Conservation (phyloP, 2,888 invertebrate genomes). For the Ceraclea dissimilis region DNA sequence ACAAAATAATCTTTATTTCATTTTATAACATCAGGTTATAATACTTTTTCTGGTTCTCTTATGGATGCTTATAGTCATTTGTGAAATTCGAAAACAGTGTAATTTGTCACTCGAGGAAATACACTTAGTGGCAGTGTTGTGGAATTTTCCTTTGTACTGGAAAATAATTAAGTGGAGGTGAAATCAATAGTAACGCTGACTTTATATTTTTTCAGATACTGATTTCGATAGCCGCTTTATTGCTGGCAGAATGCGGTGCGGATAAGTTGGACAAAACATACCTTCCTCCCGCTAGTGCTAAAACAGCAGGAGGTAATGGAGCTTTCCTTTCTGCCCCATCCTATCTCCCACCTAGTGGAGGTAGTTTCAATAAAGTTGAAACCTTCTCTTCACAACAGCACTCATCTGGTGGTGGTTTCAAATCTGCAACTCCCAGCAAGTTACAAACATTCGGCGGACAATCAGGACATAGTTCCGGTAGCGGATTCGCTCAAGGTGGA, state of each 20-base stretch:
- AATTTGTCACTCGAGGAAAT: too few species aligned
- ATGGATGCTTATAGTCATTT: too few species aligned
- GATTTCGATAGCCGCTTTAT: constrained; percentile 25
- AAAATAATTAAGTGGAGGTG: too few species aligned
- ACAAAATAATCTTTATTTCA: too few species aligned
- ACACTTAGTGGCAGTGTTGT: too few species aligned
- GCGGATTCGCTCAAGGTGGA: neutral
- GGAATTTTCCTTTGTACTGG: too few species aligned
- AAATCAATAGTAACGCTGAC: too few species aligned
- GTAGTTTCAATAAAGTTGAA: constrained; percentile 8
- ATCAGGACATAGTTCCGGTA: neutral
- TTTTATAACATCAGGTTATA: too few species aligned
- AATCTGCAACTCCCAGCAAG: constrained; percentile 3
- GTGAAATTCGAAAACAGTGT: too few species aligned
- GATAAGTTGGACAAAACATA: constrained; percentile 42
- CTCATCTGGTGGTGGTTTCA: constrained; percentile 3
- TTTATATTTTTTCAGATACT: constrained; percentile 29
- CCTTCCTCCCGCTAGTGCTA: constrained; percentile 39
- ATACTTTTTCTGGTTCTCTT: too few species aligned
- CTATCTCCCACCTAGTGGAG: constrained; percentile 6
- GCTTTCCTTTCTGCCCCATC: constrained; percentile 30
- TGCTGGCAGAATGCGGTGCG: constrained; percentile 29
- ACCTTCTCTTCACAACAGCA: constrained; percentile 11
- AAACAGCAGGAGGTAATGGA: constrained; percentile 36
- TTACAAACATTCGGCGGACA: constrained; percentile 7